These are phyloP conservation scores for Botia kubotai DNA, from an alignment of 2,797 vertebrate genomes.

Conservation along the genomic window DNA sequence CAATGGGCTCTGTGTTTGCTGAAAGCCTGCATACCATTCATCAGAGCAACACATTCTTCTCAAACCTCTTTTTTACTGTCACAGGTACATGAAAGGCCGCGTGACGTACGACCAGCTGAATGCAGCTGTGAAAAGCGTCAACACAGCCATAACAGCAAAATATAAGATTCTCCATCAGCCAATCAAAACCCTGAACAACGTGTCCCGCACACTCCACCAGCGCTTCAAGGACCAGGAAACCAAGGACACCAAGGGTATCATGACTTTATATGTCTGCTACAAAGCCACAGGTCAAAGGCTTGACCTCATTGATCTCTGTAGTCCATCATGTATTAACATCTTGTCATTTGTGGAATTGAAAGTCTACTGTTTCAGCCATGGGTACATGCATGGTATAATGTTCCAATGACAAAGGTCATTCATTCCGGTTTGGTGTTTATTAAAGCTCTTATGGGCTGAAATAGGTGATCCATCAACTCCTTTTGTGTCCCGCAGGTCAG, in stretches of 20 bases:
- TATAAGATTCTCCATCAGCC: constrained; percentile 87
- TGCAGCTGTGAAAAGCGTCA: constrained; percentile 79
- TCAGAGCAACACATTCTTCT: not conserved
- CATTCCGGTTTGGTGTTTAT: constrained; percentile 37
- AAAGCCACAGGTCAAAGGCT: not conserved
- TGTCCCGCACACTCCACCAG: constrained; percentile 77
- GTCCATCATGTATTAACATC: constrained; percentile 23
- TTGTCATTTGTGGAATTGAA: constrained; percentile 5
- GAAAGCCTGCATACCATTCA: too few relatives aligned
- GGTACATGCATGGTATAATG: constrained; percentile 15
- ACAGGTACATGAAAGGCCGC: constrained; percentile 92
- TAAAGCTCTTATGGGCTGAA: constrained; percentile 30
- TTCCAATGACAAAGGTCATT: constrained; percentile 25
- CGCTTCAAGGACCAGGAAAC: constrained; percentile 87
- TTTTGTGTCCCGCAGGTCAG: constrained; percentile 72
- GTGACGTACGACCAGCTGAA: constrained; percentile 86
- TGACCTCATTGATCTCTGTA: constrained; percentile 24
- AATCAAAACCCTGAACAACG: constrained; percentile 72
- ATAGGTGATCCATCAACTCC: constrained; percentile 30
- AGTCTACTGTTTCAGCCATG: not conserved
- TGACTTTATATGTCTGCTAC: not conserved
- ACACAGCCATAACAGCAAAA: constrained; percentile 81
- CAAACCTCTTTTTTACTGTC: not conserved
- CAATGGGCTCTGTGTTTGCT: too few relatives aligned
- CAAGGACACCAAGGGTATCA: constrained; percentile 86